Evolutionary conservation across 2,888 invertebrate species (phyloP).

Genomic region (Mycalesis mineus): DNA sequence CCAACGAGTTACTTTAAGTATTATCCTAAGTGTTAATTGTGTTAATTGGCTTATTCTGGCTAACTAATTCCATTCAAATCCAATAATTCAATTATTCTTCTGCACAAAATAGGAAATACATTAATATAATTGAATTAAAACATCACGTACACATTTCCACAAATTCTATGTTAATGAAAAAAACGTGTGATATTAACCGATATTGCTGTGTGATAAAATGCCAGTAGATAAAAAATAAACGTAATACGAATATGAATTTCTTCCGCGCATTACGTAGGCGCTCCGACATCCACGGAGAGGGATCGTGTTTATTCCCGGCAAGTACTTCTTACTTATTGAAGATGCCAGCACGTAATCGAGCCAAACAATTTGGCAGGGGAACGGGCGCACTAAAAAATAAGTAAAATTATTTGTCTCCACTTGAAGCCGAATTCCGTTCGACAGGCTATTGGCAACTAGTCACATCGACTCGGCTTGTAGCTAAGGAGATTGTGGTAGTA

Average conservation of each 20-base stretch:
- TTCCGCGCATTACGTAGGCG: background rate
- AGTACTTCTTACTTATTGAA: slow-evolving; percentile 7
- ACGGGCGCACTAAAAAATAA: slow-evolving; percentile 16
- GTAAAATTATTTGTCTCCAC: slow-evolving; percentile 18
- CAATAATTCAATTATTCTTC: no score
- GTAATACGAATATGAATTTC: background rate
- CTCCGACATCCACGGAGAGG: background rate
- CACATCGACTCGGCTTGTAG: slow-evolving; percentile 11
- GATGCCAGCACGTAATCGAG: slow-evolving; percentile 11
- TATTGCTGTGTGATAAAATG: no score
- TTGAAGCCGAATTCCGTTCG: slow-evolving; percentile 15
- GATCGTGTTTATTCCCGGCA: slow-evolving; percentile 2
- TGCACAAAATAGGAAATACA: no score
- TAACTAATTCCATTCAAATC: no score
- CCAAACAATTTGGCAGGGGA: slow-evolving; percentile 21
- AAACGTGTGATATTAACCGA: background rate
- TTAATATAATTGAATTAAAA: no score
- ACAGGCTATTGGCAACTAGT: slow-evolving; percentile 24
- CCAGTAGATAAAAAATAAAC: no score
- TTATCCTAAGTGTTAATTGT: no score
- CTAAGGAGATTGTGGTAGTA: no score
- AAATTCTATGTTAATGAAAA: background rate
- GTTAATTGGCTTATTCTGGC: no score
- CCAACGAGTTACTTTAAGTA: no score
- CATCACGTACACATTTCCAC: no score